phyloP scores from a whole-genome alignment of 2,113 vertebrate species.

The Ammodytes marinus region DNA sequence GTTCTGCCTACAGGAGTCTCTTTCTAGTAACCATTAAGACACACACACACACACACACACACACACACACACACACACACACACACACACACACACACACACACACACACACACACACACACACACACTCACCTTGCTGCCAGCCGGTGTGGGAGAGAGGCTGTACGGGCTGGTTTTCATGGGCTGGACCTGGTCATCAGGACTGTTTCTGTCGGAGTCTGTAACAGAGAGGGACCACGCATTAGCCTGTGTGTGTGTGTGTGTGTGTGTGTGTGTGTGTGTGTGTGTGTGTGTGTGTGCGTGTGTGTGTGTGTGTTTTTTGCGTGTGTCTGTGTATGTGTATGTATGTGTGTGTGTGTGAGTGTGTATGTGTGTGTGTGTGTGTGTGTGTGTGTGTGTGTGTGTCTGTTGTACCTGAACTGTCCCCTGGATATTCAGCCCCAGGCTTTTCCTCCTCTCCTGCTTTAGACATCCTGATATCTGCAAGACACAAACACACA shows the following conservation, averaged over 20 bases:
- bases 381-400: constrained; percentile 35
- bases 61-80: background rate
- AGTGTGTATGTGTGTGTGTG: constrained; percentile 27
- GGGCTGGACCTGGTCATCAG: constrained; percentile 90
- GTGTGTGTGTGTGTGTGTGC: background rate
- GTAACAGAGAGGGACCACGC: constrained; percentile 57
- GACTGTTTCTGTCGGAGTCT: constrained; percentile 93
- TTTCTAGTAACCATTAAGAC: no score
- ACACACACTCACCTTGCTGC: constrained; percentile 85
- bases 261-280: constrained; percentile 35
- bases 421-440: constrained; percentile 83
- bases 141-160: constrained; percentile 83
- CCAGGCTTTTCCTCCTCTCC: constrained; percentile 84
- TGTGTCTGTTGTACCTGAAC: constrained; percentile 78
- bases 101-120: constrained; percentile 9
- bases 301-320: no score
- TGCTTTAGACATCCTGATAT: constrained; percentile 88
- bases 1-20: background rate
- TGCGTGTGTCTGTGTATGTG: no score
- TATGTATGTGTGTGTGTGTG: constrained; percentile 6
- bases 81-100: background rate
- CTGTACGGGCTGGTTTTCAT: constrained; percentile 88
- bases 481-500: constrained; percentile 69
- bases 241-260: constrained; percentile 21
- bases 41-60: background rate